phyloP scores from a whole-genome alignment of 2,888 invertebrate genomes.

The Athalia circularis region DNA sequence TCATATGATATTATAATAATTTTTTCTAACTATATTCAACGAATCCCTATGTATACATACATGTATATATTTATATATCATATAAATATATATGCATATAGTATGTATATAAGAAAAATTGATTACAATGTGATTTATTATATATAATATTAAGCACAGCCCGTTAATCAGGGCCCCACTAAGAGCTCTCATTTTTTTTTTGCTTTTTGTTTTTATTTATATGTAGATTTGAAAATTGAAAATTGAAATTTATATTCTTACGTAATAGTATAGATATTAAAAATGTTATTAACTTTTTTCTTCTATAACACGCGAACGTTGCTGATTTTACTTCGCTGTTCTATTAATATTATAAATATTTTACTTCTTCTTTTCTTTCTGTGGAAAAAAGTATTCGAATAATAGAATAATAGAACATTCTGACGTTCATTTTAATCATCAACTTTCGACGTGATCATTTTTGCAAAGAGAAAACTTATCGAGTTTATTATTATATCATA shows the following conservation, averaged over 20 bases:
- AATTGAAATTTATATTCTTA: not conserved
- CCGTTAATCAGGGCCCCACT: conserved; percentile 53
- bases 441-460: too few relatives aligned
- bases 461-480: not conserved
- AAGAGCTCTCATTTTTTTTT: conserved; percentile 44
- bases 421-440: too few relatives aligned
- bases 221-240: conserved; percentile 21
- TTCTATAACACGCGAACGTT: not conserved
- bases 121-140: conserved; percentile 62
- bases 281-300: not conserved
- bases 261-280: not conserved
- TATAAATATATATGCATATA: not conserved
- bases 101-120: conserved; percentile 59
- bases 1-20: not conserved
- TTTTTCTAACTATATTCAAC: conserved; percentile 20
- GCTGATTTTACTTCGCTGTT: conserved; percentile 43
- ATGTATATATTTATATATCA: not conserved
- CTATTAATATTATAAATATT: not conserved
- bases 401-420: too few relatives aligned
- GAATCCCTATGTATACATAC: conserved; percentile 14
- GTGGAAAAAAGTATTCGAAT: too few relatives aligned
- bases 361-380: too few relatives aligned
- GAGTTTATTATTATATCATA: conserved; percentile 1
- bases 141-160: conserved; percentile 65
- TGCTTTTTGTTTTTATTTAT: conserved; percentile 24